Conservation (phyloP, 2,113 vertebrate species). For the Laterallus jamaicensis region DNA sequence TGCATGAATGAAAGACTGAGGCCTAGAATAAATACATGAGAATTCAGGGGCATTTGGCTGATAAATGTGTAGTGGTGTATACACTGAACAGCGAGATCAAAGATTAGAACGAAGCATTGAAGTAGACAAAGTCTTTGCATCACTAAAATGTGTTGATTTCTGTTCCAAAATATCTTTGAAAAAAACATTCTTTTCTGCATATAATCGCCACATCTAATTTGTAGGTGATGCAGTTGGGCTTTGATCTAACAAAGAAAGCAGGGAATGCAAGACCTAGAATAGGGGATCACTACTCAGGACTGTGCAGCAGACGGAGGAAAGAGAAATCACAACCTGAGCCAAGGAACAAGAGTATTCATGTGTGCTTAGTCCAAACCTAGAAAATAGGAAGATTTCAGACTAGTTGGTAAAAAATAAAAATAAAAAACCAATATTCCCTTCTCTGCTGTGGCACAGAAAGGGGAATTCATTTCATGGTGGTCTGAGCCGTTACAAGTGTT, state of each 20-base stretch:
- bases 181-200: neutral
- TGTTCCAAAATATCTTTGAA: conserved; percentile 8
- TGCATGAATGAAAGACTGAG: neutral
- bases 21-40: neutral
- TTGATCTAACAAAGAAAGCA: conserved; percentile 14
- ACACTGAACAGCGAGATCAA: neutral
- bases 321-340: neutral
- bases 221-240: neutral
- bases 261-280: neutral
- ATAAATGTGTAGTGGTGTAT: neutral
- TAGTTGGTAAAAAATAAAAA: neutral
- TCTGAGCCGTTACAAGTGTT: neutral
- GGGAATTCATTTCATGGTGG: neutral
- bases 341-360: neutral
- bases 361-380: neutral
- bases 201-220: neutral
- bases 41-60: neutral
- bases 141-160: neutral
- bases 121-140: neutral
- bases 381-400: neutral
- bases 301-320: neutral
- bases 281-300: neutral
- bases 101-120: neutral
- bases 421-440: neutral
- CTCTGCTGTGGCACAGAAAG: neutral